phyloP scores from a whole-genome alignment of 2,888 invertebrate genomes.

The Cheilosia grossa region DNA sequence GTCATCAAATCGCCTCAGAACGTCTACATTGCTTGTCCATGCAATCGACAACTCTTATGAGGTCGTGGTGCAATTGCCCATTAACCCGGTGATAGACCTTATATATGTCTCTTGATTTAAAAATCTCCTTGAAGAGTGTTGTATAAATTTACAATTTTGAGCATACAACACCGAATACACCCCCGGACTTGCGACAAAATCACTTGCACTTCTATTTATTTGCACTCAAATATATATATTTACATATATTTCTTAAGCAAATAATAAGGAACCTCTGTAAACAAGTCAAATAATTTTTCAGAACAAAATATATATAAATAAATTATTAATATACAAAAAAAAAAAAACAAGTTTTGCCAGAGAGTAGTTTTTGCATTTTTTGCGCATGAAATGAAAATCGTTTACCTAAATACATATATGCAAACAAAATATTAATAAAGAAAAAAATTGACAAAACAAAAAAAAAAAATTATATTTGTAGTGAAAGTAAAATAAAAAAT shows the following conservation, averaged over 20 bases:
- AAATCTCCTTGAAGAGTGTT: slow-evolving; percentile 11
- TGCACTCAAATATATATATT: slow-evolving; percentile 71
- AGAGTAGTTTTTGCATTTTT: slow-evolving; percentile 75
- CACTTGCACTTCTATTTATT: slow-evolving; percentile 60
- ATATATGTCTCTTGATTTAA: slow-evolving; percentile 26
- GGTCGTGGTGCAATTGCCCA: slow-evolving; percentile 45
- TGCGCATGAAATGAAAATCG: slow-evolving; percentile 75
- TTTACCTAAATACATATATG: slow-evolving; percentile 72
- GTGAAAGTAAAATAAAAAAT: slow-evolving; percentile 48
- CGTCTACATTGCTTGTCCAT: slow-evolving; percentile 18
- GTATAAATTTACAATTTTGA: slow-evolving; percentile 33
- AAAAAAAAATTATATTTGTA: slow-evolving; percentile 69
- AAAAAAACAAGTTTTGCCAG: slow-evolving; percentile 60
- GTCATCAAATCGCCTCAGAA: slow-evolving; percentile 16
- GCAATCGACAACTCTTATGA: slow-evolving; percentile 27
- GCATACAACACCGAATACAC: slow-evolving; percentile 23
- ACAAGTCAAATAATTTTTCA: slow-evolving; percentile 66
- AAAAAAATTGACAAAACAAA: slow-evolving; percentile 47
- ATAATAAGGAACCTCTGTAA: slow-evolving; percentile 37
- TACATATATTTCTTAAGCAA: slow-evolving; percentile 75
- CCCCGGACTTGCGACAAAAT: slow-evolving; percentile 41
- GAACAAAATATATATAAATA: slow-evolving; percentile 22
- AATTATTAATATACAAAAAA: slow-evolving; percentile 22
- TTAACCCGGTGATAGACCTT: slow-evolving; percentile 39
- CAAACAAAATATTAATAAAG: slow-evolving; percentile 70